Conservation (phyloP, 2,113 vertebrate species). For the Brachyistius frenatus region DNA sequence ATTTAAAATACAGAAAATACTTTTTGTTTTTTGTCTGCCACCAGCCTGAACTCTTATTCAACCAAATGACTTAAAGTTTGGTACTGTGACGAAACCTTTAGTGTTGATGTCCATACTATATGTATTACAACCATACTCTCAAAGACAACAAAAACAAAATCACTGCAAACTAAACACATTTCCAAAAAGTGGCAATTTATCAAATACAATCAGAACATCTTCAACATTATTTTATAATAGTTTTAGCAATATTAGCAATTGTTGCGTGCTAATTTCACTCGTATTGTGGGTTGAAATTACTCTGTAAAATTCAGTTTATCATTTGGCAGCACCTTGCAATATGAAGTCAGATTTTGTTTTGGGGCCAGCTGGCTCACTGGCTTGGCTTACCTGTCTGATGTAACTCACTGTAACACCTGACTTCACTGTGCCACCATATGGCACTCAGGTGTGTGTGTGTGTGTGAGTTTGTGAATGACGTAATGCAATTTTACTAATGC, state of each 20-base stretch:
- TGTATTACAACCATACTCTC: not conserved
- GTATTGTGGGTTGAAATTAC: constrained; percentile 20
- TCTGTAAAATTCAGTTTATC: constrained; percentile 40
- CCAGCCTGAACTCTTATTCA: not conserved
- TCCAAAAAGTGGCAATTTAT: too few species aligned
- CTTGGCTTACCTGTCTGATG: constrained; percentile 62
- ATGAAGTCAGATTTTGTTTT: constrained; percentile 66
- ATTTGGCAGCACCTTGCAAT: constrained; percentile 40
- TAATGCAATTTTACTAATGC: constrained; percentile 20
- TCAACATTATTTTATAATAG: too few species aligned
- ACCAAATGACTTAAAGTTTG: not conserved
- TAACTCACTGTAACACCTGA: constrained; percentile 57
- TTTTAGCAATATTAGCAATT: not conserved
- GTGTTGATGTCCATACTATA: not conserved
- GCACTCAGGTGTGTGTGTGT: constrained; percentile 5
- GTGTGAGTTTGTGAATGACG: constrained; percentile 9
- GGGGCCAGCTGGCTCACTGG: constrained; percentile 63
- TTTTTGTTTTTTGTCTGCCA: constrained; percentile 1
- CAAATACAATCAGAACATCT: too few species aligned
- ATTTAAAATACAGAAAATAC: not conserved
- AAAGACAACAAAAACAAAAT: not conserved
- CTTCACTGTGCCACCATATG: constrained; percentile 58
- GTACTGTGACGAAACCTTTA: not conserved
- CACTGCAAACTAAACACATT: too few species aligned
- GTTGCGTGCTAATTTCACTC: constrained; percentile 1